Base-by-base conservation (phyloP, 2,797 vertebrate species). In the Ptychadena robeensis region DNA sequence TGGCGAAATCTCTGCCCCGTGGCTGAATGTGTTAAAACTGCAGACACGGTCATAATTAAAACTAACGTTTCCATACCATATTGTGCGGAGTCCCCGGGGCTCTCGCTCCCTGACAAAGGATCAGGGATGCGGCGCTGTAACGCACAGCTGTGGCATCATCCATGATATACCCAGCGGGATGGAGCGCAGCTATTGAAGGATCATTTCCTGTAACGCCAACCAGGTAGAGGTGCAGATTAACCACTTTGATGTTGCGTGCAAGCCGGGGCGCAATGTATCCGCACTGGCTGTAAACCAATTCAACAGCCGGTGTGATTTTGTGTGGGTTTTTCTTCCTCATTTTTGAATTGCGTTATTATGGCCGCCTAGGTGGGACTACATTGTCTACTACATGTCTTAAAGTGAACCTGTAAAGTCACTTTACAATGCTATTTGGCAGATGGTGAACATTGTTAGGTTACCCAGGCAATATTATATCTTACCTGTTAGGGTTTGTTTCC, bases 81-180 rank as follows among this genome's bases (percentile, higher is more conserved):
- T 69, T 63, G 82, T 35, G 48, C 1, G 11, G 63, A 15, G 35
- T 79, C 82, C 82, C 82, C 3, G 5, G 70, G 75, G 82, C n/a
- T 5, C 22, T 44, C 70, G 40, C 57, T 11, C 40, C 44, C 44
- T 80, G 77, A 84, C 82, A 80, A 63, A 68, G 77, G 69, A 68
- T 38, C 11, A 9, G 64, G 48, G 76, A 80, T 44, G 68, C n/a
- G 63, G 32, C 70, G 70, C 28, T 69, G 82, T 72, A 67, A 34
- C 32, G 32, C 70, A 48, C 82, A 84, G 82, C 71, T 84, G 76
- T 79, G 82, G 70, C 77, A 75, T 63, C 70, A 80, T 63, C 63
- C 57, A 9, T 59, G 70, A 37, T 65, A 31, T 75, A 44, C 71
- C 82, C 82, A 73, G 2, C 30, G 82, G 82, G 77, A 73, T 63